Evolutionary conservation across 2,113 vertebrate species (phyloP).

Genomic region (Cathartes aura): DNA sequence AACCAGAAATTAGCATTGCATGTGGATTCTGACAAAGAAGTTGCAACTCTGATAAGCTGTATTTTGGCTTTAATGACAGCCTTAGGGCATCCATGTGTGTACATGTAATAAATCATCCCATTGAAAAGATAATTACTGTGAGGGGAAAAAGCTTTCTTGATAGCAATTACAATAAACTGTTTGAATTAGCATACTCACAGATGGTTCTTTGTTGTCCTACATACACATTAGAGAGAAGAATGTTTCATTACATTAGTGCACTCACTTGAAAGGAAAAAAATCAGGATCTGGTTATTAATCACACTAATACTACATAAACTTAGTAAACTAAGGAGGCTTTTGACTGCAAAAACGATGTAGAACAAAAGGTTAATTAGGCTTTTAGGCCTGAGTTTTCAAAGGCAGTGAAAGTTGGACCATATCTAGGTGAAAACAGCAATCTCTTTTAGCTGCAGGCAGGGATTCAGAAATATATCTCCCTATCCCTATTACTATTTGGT

Average conservation of each 20-base stretch:
- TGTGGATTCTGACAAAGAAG: slow-evolving; percentile 52
- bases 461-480: not conserved
- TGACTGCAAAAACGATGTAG: slow-evolving; percentile 35
- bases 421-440: not conserved
- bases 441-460: not conserved
- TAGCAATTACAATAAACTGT: slow-evolving; percentile 57
- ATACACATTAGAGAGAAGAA: slow-evolving; percentile 10
- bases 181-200: slow-evolving; percentile 69
- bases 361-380: slow-evolving; percentile 50
- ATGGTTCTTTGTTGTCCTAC: slow-evolving; percentile 64
- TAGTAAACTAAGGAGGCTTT: slow-evolving; percentile 46
- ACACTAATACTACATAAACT: slow-evolving; percentile 48
- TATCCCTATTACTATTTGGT: not conserved
- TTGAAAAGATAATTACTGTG: slow-evolving; percentile 74
- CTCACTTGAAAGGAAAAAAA: slow-evolving; percentile 60
- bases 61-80: slow-evolving; percentile 23
- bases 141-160: not conserved
- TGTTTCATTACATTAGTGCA: slow-evolving; percentile 51
- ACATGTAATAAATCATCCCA: slow-evolving; percentile 70
- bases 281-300: slow-evolving; percentile 65
- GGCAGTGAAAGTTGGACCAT: not conserved
- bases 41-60: slow-evolving; percentile 35
- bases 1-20: slow-evolving; percentile 11
- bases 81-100: slow-evolving; percentile 8
- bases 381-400: slow-evolving; percentile 22